Evolutionary conservation across 2,888 invertebrate genomes (phyloP), one percentile per base, ranked within the genome.

Genomic region (Hydroisotoma schaefferi): DNA sequence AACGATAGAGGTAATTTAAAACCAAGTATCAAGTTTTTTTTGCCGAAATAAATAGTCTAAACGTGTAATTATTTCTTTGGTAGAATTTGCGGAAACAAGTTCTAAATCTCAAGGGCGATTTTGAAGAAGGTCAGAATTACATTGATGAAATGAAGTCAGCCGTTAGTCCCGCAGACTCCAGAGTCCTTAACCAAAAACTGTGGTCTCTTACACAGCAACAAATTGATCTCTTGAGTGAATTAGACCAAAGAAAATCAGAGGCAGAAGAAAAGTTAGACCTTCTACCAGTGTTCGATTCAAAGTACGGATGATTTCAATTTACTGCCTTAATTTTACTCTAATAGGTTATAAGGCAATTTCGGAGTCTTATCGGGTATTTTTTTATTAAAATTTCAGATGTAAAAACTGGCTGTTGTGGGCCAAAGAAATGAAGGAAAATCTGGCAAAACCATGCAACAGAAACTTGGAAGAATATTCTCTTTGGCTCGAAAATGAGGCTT

Each of bases 61-160:
- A 46, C 20, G 3, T 46, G 6, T 33, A 33, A 33, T 33, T 8
- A 33, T 10, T n/a, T n/a, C n/a, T n/a, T n/a, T n/a, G n/a, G n/a
- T n/a, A n/a, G n/a, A n/a, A n/a, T n/a, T n/a, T n/a, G n/a, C n/a
- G n/a, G n/a, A n/a, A n/a, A n/a, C n/a, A n/a, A n/a, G n/a, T n/a
- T n/a, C n/a, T n/a, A n/a, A n/a, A n/a, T n/a, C 79, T 84, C 49
- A 82, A 82, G 44, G 80, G 80, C 28, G 84, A 86, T 57, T 78
- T 90, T 25, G 88, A 90, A 75, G 80, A 83, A 29, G 78, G 90
- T 0, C 85, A 85, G 44, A 84, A 86, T 0, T 84, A 85, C 28
- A 87, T 89, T 72, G 90, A 91, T 75, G 87, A 90, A 76, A 79
- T 93, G 2, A 88, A 90, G 73, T 90, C 91, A 75, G 88, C 88